phyloP scores from a whole-genome alignment of 2,888 invertebrate species.

The Pollenia angustigena region DNA sequence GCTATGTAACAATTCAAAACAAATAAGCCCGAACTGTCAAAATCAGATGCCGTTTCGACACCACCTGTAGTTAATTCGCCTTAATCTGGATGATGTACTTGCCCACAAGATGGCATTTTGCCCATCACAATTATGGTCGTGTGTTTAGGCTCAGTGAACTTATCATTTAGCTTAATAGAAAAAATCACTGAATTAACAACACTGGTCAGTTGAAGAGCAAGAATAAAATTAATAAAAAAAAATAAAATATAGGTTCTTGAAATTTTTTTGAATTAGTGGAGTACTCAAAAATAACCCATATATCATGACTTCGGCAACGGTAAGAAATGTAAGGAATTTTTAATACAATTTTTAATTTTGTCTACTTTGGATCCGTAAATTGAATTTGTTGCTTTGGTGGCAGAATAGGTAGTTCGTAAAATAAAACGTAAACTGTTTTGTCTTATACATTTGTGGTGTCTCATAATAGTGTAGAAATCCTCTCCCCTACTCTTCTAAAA shows the following conservation, averaged over 20 bases:
- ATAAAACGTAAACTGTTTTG: conserved; percentile 22
- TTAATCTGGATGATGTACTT: background rate
- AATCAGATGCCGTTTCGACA: no score
- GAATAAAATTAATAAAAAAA: conserved; percentile 17
- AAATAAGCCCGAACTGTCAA: no score
- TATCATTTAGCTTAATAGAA: background rate
- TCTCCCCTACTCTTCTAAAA: background rate
- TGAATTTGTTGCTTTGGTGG: conserved; percentile 51
- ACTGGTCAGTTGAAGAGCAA: background rate
- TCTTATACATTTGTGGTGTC: conserved; percentile 20
- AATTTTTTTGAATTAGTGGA: conserved; percentile 10
- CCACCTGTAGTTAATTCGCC: no score
- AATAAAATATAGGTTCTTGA: conserved; percentile 30
- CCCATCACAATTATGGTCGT: no score
- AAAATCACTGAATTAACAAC: background rate
- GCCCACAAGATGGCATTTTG: background rate
- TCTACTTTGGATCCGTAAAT: conserved; percentile 34
- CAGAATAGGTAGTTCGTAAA: conserved; percentile 26
- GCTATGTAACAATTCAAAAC: no score
- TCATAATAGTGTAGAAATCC: background rate
- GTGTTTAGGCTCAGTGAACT: background rate
- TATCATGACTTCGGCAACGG: conserved; percentile 83
- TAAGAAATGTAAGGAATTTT: conserved; percentile 84
- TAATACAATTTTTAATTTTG: conserved; percentile 74
- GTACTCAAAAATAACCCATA: conserved; percentile 38